phyloP scores from a whole-genome alignment of 2,113 vertebrate species.

The Terrapene triunguis region DNA sequence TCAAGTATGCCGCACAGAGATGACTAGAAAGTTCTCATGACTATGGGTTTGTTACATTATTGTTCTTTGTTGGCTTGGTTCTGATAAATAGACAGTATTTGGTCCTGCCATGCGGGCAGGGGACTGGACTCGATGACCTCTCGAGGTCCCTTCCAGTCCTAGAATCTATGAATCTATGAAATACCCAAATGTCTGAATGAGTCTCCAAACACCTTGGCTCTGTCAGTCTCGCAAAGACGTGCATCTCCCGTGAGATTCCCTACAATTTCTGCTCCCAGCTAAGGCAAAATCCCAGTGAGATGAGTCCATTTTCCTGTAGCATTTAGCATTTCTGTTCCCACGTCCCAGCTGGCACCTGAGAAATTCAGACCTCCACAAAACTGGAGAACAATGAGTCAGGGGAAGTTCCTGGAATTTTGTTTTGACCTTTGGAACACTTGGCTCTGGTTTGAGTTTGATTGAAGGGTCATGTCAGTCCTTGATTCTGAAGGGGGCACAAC shows the following conservation, averaged over 20 bases:
- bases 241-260: background rate
- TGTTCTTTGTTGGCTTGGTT: conserved; percentile 7
- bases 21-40: conserved; percentile 28
- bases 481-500: too few species aligned
- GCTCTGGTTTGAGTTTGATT: conserved; percentile 16
- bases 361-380: background rate
- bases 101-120: too few species aligned
- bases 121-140: too few species aligned
- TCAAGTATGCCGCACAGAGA: background rate
- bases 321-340: background rate
- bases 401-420: background rate
- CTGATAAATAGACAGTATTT: too few species aligned
- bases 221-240: background rate
- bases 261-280: background rate
- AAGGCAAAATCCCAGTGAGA: background rate
- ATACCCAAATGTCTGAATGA: background rate
- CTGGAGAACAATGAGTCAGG: background rate
- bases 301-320: background rate
- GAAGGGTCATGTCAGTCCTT: background rate
- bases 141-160: too few species aligned
- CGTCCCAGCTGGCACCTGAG: conserved; percentile 1
- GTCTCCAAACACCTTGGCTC: background rate
- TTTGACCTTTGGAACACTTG: background rate
- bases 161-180: too few species aligned
- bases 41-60: fast-evolving